Evolutionary conservation across 2,797 vertebrate genomes (phyloP), one percentile per base, ranked within the genome.

Genomic region (Helicolenus hilgendorfi): DNA sequence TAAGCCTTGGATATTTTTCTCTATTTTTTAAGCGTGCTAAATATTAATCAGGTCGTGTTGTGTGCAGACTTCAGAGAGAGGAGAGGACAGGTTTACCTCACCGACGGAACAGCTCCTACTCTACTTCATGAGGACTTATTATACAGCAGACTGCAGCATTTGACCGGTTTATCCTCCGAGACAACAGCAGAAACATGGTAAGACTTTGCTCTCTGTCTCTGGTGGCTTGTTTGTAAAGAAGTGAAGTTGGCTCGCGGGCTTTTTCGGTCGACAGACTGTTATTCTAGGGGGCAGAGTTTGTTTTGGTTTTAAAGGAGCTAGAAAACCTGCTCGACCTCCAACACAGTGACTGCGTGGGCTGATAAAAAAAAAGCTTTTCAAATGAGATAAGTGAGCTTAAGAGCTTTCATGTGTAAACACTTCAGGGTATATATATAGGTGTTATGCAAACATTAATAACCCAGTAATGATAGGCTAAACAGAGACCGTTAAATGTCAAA

Each of bases 121-220:
- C 45, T 60, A 35, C 78, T 88, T 60, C 72, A 55, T 67, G 20
- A 58, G 64, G 74, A 41, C 36, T 85, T 59, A 45, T 18, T 59
- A n/a, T 77, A 60, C 81, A 67, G 72, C 1, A 0, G 20, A 26
- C 53, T 58, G 29, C 49, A 3, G 29, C 49, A 3, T 71, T 70
- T 67, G 27, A 72, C 38, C 27, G 45, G 9, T 79, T 64, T 72
- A 38, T 49, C 73, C 24, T 15, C 15, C 0, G 7, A 71, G 69
- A 73, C 71, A 13, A 22, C 58, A 26, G 29, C 26, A 90, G 62
- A 63, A 69, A 70, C 71, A 97, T 97, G 96, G 96, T 97, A 96
- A 95, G 96, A 64, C 31, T 18, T 77, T 27, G 0, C 38, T 86
- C 4, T 87, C 20, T 67, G 69, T 71, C n/a, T 92, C 33, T 38